phyloP scores from a whole-genome alignment of 2,888 invertebrate species.

The Penaeus monodon region DNA sequence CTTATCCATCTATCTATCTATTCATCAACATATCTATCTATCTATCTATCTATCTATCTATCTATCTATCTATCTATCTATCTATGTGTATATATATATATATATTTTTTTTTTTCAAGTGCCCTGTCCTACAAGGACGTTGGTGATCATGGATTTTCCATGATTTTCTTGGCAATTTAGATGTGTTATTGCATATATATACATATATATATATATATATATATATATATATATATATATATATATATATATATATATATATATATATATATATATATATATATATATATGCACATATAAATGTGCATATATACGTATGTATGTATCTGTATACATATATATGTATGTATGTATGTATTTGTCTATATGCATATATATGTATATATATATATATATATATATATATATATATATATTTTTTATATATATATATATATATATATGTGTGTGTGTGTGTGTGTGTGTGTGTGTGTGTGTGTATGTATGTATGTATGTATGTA shows the following conservation, averaged over 20 bases:
- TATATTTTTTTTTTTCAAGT: too few relatives aligned
- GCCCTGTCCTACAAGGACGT: too few relatives aligned
- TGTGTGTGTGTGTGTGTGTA: background rate
- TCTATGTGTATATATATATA: background rate
- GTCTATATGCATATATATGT: slow-evolving; percentile 27
- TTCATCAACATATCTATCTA: too few relatives aligned
- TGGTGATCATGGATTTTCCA: too few relatives aligned
- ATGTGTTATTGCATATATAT: too few relatives aligned
- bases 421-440: too few relatives aligned
- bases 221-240: background rate
- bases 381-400: slow-evolving; percentile 35
- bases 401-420: slow-evolving; percentile 29
- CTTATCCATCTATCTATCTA: too few relatives aligned
- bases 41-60: too few relatives aligned
- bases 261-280: background rate
- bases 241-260: background rate
- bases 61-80: too few relatives aligned
- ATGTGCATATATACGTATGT: background rate
- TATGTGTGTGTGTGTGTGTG: background rate
- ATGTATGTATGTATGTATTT: background rate
- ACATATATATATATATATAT: background rate
- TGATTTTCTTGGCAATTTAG: too few relatives aligned
- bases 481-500: slow-evolving; percentile 1
- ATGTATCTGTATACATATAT: background rate
- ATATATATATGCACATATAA: slow-evolving; percentile 8